Percentiles rank a stretch among this genome's conserved stretches.
Evolutionary conservation across 2,113 vertebrate species (phyloP).

Genomic region (Silurus glanis): DNA sequence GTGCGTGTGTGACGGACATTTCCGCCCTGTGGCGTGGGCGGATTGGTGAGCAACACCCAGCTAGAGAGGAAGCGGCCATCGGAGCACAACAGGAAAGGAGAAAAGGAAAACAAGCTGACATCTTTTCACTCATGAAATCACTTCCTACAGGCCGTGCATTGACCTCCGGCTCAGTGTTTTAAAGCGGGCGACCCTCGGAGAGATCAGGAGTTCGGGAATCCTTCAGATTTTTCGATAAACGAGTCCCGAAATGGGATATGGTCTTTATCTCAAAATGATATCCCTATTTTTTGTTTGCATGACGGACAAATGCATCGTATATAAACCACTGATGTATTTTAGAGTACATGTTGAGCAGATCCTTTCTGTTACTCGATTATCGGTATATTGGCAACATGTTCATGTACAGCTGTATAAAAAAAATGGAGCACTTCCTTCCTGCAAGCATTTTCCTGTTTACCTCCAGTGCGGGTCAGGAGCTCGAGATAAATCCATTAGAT

Average conservation of each 20-base stretch:
- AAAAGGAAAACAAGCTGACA: slow-evolving; percentile 71
- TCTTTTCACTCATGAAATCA: slow-evolving; percentile 79
- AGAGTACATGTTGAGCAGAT: not conserved
- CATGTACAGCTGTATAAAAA: slow-evolving; percentile 56
- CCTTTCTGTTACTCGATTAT: slow-evolving; percentile 19
- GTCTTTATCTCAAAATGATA: not conserved
- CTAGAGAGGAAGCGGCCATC: slow-evolving; percentile 76
- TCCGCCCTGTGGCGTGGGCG: slow-evolving; percentile 59
- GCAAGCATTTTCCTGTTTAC: slow-evolving; percentile 75
- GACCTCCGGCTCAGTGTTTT: slow-evolving; percentile 40
- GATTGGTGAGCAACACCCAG: slow-evolving; percentile 70
- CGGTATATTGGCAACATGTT: slow-evolving; percentile 14
- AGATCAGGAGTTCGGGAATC: not conserved
- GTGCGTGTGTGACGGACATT: slow-evolving; percentile 50
- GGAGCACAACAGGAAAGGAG: slow-evolving; percentile 82
- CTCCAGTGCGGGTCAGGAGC: slow-evolving; percentile 66
- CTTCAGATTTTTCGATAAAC: not conserved
- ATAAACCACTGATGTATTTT: too few species aligned
- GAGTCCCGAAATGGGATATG: not conserved
- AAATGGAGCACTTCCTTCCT: slow-evolving; percentile 72
- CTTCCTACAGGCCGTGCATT: slow-evolving; percentile 69
- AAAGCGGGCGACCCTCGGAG: slow-evolving; percentile 14
- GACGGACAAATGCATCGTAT: not conserved
- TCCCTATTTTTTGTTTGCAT: not conserved
- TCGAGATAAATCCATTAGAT: slow-evolving; percentile 38